These are phyloP conservation scores for Hipposideros armiger DNA, from an alignment of 2,113 vertebrate species.

Conservation along the genomic window DNA sequence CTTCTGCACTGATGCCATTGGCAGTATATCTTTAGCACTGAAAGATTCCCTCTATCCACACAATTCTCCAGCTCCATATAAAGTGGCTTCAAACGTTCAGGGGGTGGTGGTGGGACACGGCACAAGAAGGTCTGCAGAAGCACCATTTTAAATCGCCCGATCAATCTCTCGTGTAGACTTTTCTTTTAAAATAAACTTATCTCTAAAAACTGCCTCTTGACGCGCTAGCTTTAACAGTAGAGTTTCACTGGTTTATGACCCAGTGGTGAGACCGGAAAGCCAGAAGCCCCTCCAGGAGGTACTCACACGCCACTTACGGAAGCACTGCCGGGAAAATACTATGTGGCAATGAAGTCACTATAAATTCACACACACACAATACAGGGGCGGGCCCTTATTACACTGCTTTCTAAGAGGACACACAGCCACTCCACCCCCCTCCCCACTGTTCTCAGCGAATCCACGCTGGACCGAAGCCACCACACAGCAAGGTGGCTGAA, in stretches of 20 bases:
- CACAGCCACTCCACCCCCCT: background rate
- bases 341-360: background rate
- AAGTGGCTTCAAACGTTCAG: background rate
- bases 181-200: conserved; percentile 67
- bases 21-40: too few relatives aligned
- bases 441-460: background rate
- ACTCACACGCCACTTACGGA: background rate
- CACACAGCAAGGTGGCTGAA: background rate
- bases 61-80: background rate
- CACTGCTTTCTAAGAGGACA: background rate
- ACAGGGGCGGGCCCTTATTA: background rate
- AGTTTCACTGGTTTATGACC: conserved; percentile 62
- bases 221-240: background rate
- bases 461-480: background rate
- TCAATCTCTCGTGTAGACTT: conserved; percentile 50
- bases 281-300: conserved; percentile 63
- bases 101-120: background rate
- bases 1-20: too few relatives aligned
- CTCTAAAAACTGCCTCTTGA: conserved; percentile 58
- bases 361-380: conserved; percentile 21
- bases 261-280: conserved; percentile 46
- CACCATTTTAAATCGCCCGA: background rate
- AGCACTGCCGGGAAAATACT: conserved; percentile 40
- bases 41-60: background rate
- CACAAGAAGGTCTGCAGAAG: background rate